Percentiles rank a stretch among this genome's conserved stretches.
Conservation (phyloP, 2,888 invertebrate genomes). For the Dryobotodes eremita region DNA sequence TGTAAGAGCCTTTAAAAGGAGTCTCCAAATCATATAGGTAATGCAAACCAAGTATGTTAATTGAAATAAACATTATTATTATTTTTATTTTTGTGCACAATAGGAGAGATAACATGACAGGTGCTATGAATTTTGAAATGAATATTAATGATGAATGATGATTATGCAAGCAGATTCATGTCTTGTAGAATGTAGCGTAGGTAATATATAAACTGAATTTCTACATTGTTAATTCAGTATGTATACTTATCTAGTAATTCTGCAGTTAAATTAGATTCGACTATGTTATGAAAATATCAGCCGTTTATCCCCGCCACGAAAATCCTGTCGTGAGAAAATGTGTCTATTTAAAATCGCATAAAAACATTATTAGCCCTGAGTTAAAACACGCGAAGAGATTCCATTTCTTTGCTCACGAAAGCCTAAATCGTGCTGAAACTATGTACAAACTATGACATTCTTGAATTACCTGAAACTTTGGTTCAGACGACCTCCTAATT, state of each 20-base stretch:
- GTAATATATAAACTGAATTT: background rate
- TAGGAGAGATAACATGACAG: background rate
- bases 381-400: slow-evolving; percentile 44
- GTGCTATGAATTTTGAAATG: too few relatives aligned
- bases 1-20: too few relatives aligned
- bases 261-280: background rate
- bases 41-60: too few relatives aligned
- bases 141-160: background rate
- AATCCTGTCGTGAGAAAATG: slow-evolving; percentile 43
- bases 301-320: background rate
- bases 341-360: slow-evolving; percentile 16
- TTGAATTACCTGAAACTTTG: background rate
- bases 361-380: slow-evolving; percentile 30
- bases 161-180: background rate
- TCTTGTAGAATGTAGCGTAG: background rate
- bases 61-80: too few relatives aligned
- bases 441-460: slow-evolving; percentile 9
- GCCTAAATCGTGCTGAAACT: slow-evolving; percentile 21
- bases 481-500: background rate
- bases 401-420: slow-evolving; percentile 23
- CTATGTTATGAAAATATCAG: background rate
- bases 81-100: background rate
- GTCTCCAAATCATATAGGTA: too few relatives aligned
- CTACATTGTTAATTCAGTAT: background rate
- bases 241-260: background rate